These are phyloP conservation scores for Promerops cafer DNA, from an alignment of 2,113 vertebrate genomes.

Conservation along the genomic window DNA sequence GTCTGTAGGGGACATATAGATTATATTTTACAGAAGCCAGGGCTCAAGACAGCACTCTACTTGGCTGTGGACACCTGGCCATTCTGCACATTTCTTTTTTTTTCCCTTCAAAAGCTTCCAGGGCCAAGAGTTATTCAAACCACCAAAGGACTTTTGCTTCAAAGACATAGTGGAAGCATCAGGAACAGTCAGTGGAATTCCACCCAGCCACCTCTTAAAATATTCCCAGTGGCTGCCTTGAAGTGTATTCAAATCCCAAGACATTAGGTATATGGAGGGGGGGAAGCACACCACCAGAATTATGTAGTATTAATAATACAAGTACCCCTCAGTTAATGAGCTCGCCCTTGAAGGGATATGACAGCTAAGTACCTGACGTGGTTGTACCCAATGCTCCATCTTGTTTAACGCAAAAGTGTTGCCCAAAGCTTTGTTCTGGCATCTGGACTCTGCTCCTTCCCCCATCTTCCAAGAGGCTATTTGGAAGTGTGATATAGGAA, in stretches of 20 bases:
- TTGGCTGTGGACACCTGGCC: background rate
- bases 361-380: background rate
- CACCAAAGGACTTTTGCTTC: background rate
- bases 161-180: background rate
- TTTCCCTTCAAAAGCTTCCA: background rate
- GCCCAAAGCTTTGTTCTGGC: constrained; percentile 50
- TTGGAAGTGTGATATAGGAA: constrained; percentile 26
- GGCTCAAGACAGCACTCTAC: background rate
- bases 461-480: constrained; percentile 12
- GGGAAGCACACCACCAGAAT: background rate
- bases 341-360: background rate
- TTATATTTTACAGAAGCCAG: background rate
- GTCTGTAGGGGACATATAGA: background rate
- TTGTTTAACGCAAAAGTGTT: constrained; percentile 72
- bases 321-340: background rate
- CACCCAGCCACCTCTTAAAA: background rate
- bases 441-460: background rate
- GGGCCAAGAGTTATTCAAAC: background rate
- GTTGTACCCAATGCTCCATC: constrained; percentile 68
- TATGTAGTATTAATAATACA: background rate
- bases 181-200: background rate
- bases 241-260: background rate
- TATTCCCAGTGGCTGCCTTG: background rate
- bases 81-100: background rate
- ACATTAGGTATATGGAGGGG: no score